Conservation (phyloP, 2,888 invertebrate species). For the Alloplasta piceator region DNA sequence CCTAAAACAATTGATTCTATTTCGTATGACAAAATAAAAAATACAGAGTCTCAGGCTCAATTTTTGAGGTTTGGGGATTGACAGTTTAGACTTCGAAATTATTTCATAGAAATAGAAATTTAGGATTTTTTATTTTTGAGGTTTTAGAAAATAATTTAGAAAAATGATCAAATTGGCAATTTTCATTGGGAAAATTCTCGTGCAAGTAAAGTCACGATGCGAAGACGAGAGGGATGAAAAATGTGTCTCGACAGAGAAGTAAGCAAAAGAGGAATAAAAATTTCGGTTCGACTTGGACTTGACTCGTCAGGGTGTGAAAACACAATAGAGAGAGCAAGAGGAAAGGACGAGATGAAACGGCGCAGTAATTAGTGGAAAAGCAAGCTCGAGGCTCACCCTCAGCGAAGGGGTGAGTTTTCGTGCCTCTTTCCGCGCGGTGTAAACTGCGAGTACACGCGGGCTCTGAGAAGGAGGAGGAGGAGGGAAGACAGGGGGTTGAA, state of each 20-base stretch:
- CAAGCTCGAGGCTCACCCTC: constrained; percentile 66
- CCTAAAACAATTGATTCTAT: no score
- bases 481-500: constrained; percentile 50
- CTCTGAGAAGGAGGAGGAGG: constrained; percentile 40
- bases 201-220: no score
- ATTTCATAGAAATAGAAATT: no score
- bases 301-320: constrained; percentile 76
- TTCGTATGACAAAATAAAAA: no score
- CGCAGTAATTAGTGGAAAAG: constrained; percentile 82
- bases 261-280: constrained; percentile 22
- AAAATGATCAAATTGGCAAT: no score
- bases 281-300: constrained; percentile 62
- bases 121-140: no score
- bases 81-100: no score
- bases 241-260: background rate
- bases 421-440: constrained; percentile 32
- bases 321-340: constrained; percentile 62
- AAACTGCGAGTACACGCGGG: constrained; percentile 58
- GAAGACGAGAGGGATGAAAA: background rate
- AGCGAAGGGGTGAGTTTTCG: constrained; percentile 47
- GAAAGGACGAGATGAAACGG: constrained; percentile 75
- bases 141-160: no score
- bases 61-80: no score
- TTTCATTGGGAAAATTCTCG: no score
- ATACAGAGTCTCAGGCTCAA: no score